Conservation (phyloP, 2,797 vertebrate species). For the Microchirus variegatus region DNA sequence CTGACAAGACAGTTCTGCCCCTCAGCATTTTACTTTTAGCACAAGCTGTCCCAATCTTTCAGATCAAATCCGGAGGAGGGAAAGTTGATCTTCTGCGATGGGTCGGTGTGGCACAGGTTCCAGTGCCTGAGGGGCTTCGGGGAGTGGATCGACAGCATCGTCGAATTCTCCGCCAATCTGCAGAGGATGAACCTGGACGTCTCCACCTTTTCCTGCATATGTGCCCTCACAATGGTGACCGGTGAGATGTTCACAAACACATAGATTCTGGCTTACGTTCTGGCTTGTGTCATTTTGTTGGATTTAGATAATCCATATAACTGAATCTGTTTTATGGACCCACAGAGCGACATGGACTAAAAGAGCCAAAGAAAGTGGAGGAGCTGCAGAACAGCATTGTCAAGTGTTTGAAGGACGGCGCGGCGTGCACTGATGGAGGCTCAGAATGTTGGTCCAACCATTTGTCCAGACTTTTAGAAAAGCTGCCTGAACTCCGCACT, state of each 20-base stretch:
- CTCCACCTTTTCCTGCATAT: conserved; percentile 95
- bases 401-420: conserved; percentile 91
- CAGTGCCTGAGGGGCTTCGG: conserved; percentile 96
- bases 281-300: too few relatives aligned
- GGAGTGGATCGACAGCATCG: conserved; percentile 97
- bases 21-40: neutral
- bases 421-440: conserved; percentile 84
- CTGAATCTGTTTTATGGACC: neutral
- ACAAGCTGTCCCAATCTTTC: conserved; percentile 47
- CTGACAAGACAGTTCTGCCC: too few relatives aligned
- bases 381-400: conserved; percentile 94
- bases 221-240: conserved; percentile 92
- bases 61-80: conserved; percentile 94
- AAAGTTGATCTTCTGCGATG: conserved; percentile 96
- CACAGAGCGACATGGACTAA: conserved; percentile 94
- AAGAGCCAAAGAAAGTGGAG: conserved; percentile 93
- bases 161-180: conserved; percentile 93
- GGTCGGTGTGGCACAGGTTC: conserved; percentile 92
- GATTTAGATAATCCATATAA: too few relatives aligned
- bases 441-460: conserved; percentile 86
- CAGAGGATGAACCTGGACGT: conserved; percentile 96
- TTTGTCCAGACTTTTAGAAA: conserved; percentile 93
- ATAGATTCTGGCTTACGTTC: neutral
- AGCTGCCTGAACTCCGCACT: conserved; percentile 94
- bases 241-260: conserved; percentile 76